Evolutionary conservation across 2,797 vertebrate species (phyloP).

Genomic region (Alosa sapidissima): DNA sequence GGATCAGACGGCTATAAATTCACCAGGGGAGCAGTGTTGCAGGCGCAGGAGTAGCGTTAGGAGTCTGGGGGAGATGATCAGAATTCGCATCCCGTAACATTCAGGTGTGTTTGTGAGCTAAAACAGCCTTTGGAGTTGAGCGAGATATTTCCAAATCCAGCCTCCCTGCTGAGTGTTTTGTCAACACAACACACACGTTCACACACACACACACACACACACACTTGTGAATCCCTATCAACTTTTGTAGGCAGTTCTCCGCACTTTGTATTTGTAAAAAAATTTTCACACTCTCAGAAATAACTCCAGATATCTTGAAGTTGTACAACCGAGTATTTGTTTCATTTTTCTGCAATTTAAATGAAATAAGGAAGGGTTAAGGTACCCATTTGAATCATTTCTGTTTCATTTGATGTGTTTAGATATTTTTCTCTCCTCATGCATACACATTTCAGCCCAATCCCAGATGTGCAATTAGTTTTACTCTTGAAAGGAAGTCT

Average conservation of each 20-base stretch:
- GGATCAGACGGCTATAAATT: slow-evolving; percentile 1
- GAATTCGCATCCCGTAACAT: not conserved
- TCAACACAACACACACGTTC: not conserved
- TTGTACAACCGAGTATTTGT: not conserved
- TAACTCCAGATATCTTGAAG: slow-evolving; percentile 1
- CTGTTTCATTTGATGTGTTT: slow-evolving; percentile 42
- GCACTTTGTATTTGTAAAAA: not conserved
- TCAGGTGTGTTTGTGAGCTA: not conserved
- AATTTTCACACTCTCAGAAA: not conserved
- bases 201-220: not conserved
- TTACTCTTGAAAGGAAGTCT: slow-evolving; percentile 36
- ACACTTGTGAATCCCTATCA: not conserved
- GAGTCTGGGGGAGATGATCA: not conserved
- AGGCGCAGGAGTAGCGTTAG: not conserved
- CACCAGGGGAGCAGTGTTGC: not conserved
- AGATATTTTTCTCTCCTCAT: slow-evolving; percentile 35
- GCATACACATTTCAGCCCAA: slow-evolving; percentile 41
- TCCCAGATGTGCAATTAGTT: slow-evolving; percentile 41
- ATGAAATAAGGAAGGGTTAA: not conserved
- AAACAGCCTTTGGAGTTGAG: not conserved
- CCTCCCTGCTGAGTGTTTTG: not conserved
- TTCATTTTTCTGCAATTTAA: not conserved
- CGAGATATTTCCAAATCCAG: not conserved
- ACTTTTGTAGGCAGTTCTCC: not conserved
- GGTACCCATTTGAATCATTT: slow-evolving; percentile 33